phyloP scores from a whole-genome alignment of 1,140 invertebrate species.

The Cotesia glomerata region DNA sequence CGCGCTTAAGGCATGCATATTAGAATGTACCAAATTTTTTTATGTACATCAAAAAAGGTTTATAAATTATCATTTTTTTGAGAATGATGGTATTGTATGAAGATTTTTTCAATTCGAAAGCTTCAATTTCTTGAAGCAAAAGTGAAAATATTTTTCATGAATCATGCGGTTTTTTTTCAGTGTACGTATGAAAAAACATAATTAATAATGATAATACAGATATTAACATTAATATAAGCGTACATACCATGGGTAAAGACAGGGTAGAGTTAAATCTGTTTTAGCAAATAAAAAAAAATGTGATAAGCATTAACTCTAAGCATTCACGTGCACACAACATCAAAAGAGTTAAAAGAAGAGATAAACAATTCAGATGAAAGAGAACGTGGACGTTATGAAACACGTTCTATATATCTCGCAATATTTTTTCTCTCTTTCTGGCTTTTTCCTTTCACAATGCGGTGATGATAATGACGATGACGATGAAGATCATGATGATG shows the following conservation, averaged over 20 bases:
- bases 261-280: constrained; percentile 12
- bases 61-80: too few species aligned
- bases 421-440: background rate
- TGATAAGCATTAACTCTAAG: constrained; percentile 13
- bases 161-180: too few species aligned
- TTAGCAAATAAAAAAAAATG: constrained; percentile 8
- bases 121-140: too few species aligned
- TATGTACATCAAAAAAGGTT: too few species aligned
- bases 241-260: constrained; percentile 26
- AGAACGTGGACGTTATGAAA: constrained; percentile 8
- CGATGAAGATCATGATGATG: too few species aligned
- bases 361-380: constrained; percentile 30
- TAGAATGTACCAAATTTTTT: too few species aligned
- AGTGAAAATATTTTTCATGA: too few species aligned
- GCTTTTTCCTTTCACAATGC: background rate
- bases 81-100: too few species aligned
- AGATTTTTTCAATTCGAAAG: too few species aligned
- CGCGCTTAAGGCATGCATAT: too few species aligned
- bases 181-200: too few species aligned
- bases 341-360: constrained; percentile 31
- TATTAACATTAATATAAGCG: constrained; percentile 5
- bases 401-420: background rate
- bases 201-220: constrained; percentile 10
- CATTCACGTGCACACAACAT: constrained; percentile 28
- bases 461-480: background rate